These are phyloP conservation scores for Brachypteracias leptosomus DNA, from an alignment of 2,113 vertebrate species.

Conservation along the genomic window DNA sequence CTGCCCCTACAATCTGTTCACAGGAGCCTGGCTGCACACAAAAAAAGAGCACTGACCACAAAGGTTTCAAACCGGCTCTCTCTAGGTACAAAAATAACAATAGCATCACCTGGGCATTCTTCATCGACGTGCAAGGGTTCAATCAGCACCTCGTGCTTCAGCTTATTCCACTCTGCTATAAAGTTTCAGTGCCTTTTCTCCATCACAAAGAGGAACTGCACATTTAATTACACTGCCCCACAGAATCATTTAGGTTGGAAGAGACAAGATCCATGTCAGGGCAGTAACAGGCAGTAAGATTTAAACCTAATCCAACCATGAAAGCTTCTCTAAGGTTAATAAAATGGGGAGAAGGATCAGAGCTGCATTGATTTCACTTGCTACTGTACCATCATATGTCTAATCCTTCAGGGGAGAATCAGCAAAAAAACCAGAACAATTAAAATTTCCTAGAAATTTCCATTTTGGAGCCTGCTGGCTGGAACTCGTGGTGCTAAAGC, in stretches of 20 bases:
- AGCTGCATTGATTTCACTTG: background rate
- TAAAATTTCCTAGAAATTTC: background rate
- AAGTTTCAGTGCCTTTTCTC: conserved; percentile 2
- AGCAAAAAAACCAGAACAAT: background rate
- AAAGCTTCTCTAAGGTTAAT: background rate
- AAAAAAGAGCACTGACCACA: conserved; percentile 10
- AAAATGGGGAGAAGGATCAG: background rate
- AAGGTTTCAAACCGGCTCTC: conserved; percentile 42
- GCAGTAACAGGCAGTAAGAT: background rate
- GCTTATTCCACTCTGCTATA: background rate
- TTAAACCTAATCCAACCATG: background rate
- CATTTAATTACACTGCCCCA: background rate
- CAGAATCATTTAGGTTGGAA: too few relatives aligned
- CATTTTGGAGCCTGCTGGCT: background rate
- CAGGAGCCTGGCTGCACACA: background rate
- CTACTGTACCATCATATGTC: background rate
- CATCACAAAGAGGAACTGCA: background rate
- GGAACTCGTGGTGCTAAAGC: background rate
- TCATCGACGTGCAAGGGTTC: conserved; percentile 18
- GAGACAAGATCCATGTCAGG: background rate
- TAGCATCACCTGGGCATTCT: conserved; percentile 41
- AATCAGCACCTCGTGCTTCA: background rate
- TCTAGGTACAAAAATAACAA: conserved; percentile 63
- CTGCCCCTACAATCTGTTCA: conserved; percentile 43
- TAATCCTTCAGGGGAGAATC: background rate